Evolutionary conservation across 2,797 vertebrate genomes (phyloP).

Genomic region (Cossypha niveicapilla): DNA sequence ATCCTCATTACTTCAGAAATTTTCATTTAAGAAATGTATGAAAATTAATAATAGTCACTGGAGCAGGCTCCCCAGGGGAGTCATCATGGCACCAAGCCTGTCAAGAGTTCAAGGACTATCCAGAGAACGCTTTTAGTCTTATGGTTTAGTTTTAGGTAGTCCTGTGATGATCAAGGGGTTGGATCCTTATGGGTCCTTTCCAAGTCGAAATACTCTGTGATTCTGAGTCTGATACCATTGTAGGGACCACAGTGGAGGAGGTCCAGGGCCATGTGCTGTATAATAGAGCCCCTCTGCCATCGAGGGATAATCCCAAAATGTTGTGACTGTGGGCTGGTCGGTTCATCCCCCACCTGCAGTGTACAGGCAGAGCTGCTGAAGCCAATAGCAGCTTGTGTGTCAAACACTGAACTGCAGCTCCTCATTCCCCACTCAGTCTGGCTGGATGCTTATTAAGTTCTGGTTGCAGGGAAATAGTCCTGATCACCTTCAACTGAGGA

Average conservation of each 20-base stretch:
- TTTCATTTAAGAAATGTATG: not conserved
- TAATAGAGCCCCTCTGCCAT: not conserved
- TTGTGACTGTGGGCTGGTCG: fast-evolving
- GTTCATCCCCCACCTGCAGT: not conserved
- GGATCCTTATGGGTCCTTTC: not conserved
- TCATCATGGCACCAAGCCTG: not conserved
- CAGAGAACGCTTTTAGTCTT: not conserved
- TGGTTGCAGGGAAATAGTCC: not conserved
- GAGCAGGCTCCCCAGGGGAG: not conserved
- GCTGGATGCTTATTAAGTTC: not conserved
- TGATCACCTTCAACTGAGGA: not conserved
- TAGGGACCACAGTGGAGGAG: not conserved
- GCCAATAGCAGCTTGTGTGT: not conserved
- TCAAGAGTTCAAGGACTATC: not conserved
- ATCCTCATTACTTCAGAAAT: not conserved
- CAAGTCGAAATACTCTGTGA: not conserved
- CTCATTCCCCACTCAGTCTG: not conserved
- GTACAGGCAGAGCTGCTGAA: not conserved
- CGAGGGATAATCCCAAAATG: not conserved
- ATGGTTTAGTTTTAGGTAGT: not conserved
- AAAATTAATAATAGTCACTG: not conserved
- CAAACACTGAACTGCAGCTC: not conserved
- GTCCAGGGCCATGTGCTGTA: not conserved
- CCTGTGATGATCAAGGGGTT: not conserved
- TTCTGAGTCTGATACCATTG: not conserved